A percentile compares a stretch with the other conserved stretches of the same genome.
These are phyloP conservation scores for Acanthosepion lycidas DNA, from an alignment of 2,888 invertebrate species.

Conservation along the genomic window DNA sequence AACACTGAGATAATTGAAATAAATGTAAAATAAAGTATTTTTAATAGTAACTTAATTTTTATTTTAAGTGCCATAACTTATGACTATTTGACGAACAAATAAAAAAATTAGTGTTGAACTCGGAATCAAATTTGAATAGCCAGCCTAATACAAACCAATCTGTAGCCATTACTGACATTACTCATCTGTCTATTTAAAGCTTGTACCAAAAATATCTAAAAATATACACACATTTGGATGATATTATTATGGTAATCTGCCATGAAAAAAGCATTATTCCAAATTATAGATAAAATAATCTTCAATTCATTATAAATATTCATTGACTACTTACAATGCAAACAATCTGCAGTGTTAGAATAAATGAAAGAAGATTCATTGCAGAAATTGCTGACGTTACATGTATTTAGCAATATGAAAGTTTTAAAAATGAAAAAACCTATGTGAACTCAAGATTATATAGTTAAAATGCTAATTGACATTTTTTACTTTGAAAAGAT, in stretches of 20 bases:
- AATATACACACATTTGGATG: neutral
- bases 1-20: too few relatives aligned
- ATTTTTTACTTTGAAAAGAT: too few relatives aligned
- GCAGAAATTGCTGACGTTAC: neutral
- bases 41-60: too few relatives aligned
- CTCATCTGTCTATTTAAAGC: neutral
- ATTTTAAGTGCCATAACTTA: neutral
- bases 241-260: conserved; percentile 33
- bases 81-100: neutral
- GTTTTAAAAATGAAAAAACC: neutral
- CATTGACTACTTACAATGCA: neutral
- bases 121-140: neutral
- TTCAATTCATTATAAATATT: conserved; percentile 8
- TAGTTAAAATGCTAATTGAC: too few relatives aligned
- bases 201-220: neutral
- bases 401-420: neutral
- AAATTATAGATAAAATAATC: conserved; percentile 20
- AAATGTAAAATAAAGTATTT: too few relatives aligned
- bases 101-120: neutral
- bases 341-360: neutral
- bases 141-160: neutral
- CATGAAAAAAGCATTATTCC: conserved; percentile 13
- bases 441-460: neutral
- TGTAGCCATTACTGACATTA: neutral
- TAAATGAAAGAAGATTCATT: neutral